Conservation (phyloP, 2,888 invertebrate genomes). For the Pyralis farinalis region DNA sequence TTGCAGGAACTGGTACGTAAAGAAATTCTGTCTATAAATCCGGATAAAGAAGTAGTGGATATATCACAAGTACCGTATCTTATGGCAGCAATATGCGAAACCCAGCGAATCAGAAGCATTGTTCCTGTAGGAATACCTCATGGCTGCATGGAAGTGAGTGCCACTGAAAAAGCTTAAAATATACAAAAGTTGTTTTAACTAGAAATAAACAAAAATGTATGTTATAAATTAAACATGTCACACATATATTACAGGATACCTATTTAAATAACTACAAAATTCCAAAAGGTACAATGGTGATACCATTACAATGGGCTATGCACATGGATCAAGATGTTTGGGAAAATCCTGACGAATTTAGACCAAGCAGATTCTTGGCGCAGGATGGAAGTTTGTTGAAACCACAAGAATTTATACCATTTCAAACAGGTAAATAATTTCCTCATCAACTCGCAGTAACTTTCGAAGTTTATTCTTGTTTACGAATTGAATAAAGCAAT, state of each 20-base stretch:
- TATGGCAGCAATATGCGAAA: conserved; percentile 89
- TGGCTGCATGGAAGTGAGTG: conserved; percentile 78
- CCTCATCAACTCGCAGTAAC: no score
- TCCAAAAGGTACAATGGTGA: conserved; percentile 86
- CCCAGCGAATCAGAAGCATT: conserved; percentile 88
- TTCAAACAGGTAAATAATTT: conserved; percentile 86
- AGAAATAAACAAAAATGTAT: no score
- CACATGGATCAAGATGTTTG: conserved; percentile 87
- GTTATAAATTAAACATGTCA: no score
- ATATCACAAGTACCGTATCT: conserved; percentile 77
- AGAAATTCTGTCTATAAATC: conserved; percentile 73
- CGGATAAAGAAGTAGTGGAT: conserved; percentile 80
- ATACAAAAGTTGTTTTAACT: no score
- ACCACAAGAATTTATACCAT: conserved; percentile 88
- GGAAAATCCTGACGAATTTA: conserved; percentile 84
- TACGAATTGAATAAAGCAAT: no score
- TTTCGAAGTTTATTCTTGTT: no score
- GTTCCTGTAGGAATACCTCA: conserved; percentile 93
- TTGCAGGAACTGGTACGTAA: conserved; percentile 81
- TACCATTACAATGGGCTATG: conserved; percentile 91
- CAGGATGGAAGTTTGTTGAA: conserved; percentile 82
- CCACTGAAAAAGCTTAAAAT: no score
- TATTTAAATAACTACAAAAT: conserved; percentile 83
- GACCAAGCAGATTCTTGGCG: conserved; percentile 85
- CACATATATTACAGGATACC: conserved; percentile 71